A percentile compares a stretch with the other conserved stretches of the same genome.
Conservation (phyloP, 2,888 invertebrate genomes). For the Trachelus troglodyta region DNA sequence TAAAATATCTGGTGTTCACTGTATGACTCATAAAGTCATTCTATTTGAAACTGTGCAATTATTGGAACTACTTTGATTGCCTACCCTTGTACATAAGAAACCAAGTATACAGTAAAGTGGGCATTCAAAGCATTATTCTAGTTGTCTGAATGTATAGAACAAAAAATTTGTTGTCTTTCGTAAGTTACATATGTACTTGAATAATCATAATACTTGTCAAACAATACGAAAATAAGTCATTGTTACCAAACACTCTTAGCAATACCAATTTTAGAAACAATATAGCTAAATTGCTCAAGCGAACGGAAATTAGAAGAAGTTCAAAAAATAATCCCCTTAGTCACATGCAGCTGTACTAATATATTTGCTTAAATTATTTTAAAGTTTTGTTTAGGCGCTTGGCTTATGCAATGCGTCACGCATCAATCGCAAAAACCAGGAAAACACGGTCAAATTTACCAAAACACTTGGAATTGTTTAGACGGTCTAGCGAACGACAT, state of each 20-base stretch:
- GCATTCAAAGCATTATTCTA: too few species aligned
- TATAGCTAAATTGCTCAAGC: neutral
- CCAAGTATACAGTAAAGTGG: too few species aligned
- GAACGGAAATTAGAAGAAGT: neutral
- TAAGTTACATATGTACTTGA: too few species aligned
- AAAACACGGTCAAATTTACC: neutral
- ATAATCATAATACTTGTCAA: too few species aligned
- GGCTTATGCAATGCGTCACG: constrained; percentile 10
- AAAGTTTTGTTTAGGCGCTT: neutral
- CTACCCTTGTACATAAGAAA: too few species aligned
- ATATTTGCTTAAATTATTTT: neutral
- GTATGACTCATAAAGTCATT: too few species aligned
- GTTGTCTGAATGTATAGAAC: too few species aligned
- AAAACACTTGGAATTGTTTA: neutral
- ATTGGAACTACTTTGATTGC: too few species aligned
- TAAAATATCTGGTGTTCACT: too few species aligned
- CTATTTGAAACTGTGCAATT: too few species aligned
- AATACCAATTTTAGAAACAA: neutral
- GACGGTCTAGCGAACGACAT: neutral
- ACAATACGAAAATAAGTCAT: too few species aligned
- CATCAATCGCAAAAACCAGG: neutral
- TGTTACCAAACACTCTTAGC: neutral
- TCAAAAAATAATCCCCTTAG: neutral
- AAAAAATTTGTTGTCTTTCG: too few species aligned
- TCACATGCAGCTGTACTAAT: neutral